A percentile compares a stretch with the other conserved stretches of the same genome.
phyloP scores from a whole-genome alignment of 2,113 vertebrate genomes.

The Willisornis vidua region DNA sequence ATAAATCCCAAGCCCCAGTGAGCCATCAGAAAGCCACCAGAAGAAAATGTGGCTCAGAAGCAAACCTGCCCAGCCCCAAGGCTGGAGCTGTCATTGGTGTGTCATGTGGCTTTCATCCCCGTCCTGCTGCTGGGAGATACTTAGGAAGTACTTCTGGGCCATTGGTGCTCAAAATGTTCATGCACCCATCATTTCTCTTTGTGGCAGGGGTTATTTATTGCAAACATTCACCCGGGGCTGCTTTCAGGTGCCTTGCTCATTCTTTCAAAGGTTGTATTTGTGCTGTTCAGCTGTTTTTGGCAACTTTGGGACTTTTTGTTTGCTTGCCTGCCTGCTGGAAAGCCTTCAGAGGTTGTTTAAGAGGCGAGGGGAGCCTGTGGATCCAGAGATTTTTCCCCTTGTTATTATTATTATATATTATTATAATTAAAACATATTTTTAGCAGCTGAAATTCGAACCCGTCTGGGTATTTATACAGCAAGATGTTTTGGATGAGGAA shows the following conservation, averaged over 20 bases:
- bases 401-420: conserved; percentile 44
- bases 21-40: not conserved
- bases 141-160: not conserved
- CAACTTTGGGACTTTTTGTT: conserved; percentile 9
- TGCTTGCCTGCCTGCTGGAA: not conserved
- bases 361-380: not conserved
- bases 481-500: conserved; percentile 76
- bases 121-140: not conserved
- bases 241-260: not conserved
- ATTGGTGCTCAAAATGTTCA: not conserved
- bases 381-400: not conserved
- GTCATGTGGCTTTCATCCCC: not conserved
- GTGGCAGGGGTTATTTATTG: not conserved
- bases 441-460: conserved; percentile 71
- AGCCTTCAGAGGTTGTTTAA: conserved; percentile 20
- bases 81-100: not conserved
- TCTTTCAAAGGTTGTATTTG: not conserved
- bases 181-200: not conserved
- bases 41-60: not conserved
- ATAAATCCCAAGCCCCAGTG: not conserved
- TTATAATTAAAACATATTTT: conserved; percentile 65
- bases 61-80: not conserved
- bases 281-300: not conserved
- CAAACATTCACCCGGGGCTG: not conserved
- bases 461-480: conserved; percentile 71